Base-by-base conservation (phyloP, 2,113 vertebrate genomes). In the Sprattus sprattus region DNA sequence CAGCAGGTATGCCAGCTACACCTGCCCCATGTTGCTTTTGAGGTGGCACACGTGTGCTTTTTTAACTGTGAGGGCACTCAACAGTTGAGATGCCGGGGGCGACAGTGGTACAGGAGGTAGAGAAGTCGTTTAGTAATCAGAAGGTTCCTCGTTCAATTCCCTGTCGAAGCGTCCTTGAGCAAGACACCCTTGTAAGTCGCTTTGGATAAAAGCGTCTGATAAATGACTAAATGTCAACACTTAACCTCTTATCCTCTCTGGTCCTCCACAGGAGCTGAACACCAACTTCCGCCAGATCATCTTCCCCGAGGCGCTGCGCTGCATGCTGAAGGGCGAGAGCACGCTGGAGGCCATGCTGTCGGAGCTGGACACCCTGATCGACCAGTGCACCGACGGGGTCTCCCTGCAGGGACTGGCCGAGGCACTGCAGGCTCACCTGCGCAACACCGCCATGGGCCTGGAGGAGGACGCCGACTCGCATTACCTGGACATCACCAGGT, bases 211-310 rank as follows among this genome's bases (percentile, higher is more conserved):
- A n/a, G n/a, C n/a, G n/a, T n/a, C n/a, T n/a, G n/a, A n/a, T n/a
- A n/a, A n/a, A n/a, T n/a, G n/a, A n/a, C n/a, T n/a, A n/a, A n/a
- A n/a, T n/a, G n/a, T 39, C 39, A 39, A 39, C 39, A 39, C 39
- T 39, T 39, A 39, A 39, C 39, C 39, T 1, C 39, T 49, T 49
- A 11, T 11, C 22, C 7, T 64, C 28, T 81, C 50, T 83, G 16
- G 86, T n/a, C 81, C 81, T 22, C 13, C 86, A 4, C 88, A 99
- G 98, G 98, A 99, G 85, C 92, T 99, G 90, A 99, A 99, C 94
- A 96, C 97, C 84, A 99, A 99, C 93, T 99, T 99, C 93, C 96
- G 96, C 83, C 98, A 99, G 95, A 99, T 99, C 88, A 99, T 99
- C 93, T 99, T 99, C 81, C 98, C 98, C 4, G 98, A 99, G 93